phyloP scores from a whole-genome alignment of 2,888 invertebrate species.

The Oligia strigilis region DNA sequence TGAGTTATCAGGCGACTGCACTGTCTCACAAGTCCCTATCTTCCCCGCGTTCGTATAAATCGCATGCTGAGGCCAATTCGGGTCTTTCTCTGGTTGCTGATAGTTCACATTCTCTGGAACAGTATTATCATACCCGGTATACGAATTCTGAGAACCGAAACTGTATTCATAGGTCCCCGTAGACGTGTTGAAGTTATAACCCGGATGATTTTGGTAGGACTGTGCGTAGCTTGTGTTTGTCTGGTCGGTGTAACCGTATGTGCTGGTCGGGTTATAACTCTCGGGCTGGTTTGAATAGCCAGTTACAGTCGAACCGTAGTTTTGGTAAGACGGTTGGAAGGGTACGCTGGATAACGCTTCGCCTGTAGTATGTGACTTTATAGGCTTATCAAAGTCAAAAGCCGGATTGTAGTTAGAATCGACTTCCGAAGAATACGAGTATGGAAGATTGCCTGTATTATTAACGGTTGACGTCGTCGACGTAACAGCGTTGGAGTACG shows the following conservation, averaged over 20 bases:
- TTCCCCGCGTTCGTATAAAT: slow-evolving; percentile 88
- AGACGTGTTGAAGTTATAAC: slow-evolving; percentile 90
- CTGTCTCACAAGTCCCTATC: slow-evolving; percentile 84
- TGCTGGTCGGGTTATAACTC: slow-evolving; percentile 68
- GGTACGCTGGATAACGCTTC: slow-evolving; percentile 77
- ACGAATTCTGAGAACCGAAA: slow-evolving; percentile 91
- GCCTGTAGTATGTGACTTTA: slow-evolving; percentile 86
- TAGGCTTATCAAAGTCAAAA: slow-evolving; percentile 83
- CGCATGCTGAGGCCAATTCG: slow-evolving; percentile 77
- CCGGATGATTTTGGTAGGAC: slow-evolving; percentile 90
- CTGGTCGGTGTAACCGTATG: slow-evolving; percentile 73
- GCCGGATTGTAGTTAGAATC: slow-evolving; percentile 69
- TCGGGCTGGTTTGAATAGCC: slow-evolving; percentile 64
- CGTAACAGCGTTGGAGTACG: slow-evolving; percentile 75
- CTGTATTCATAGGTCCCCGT: slow-evolving; percentile 91
- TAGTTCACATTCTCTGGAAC: slow-evolving; percentile 73
- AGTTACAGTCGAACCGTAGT: slow-evolving; percentile 60
- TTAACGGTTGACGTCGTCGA: slow-evolving; percentile 65
- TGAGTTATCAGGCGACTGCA: slow-evolving; percentile 86
- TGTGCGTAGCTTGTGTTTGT: slow-evolving; percentile 74
- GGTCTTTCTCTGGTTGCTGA: slow-evolving; percentile 73
- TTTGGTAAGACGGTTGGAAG: slow-evolving; percentile 69
- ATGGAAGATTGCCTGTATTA: slow-evolving; percentile 67
- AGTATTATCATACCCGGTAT: slow-evolving; percentile 67
- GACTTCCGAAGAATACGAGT: slow-evolving; percentile 63